Evolutionary conservation across 2,797 vertebrate species (phyloP).

Genomic region (Furcifer pardalis): DNA sequence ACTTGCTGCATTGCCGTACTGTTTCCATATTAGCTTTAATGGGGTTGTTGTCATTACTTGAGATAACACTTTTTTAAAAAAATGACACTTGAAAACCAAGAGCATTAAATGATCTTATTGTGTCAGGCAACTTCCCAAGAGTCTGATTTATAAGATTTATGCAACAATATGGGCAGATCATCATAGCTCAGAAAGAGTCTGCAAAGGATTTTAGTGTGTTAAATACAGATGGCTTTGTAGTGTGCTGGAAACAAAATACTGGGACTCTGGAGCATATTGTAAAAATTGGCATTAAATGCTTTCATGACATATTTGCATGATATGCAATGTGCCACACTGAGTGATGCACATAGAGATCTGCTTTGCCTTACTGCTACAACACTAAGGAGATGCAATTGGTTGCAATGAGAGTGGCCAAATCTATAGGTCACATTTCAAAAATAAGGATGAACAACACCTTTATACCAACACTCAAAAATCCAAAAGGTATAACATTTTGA

Average conservation of each 20-base stretch:
- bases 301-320: background rate
- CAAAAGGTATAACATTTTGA: no score
- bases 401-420: no score
- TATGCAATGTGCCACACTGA: background rate
- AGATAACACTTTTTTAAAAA: background rate
- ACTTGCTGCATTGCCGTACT: background rate
- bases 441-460: no score
- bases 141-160: constrained; percentile 17
- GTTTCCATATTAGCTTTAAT: rapidly evolving
- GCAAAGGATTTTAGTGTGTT: background rate
- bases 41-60: background rate
- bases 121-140: background rate
- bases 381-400: no score
- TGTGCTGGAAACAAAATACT: constrained; percentile 3
- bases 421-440: no score
- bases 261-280: background rate
- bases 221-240: constrained; percentile 4
- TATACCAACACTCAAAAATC: no score
- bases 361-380: background rate
- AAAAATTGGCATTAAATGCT: background rate
- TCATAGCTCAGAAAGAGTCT: background rate
- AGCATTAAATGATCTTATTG: constrained; percentile 7
- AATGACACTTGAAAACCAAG: background rate
- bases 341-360: background rate
- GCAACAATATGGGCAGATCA: background rate